A percentile compares a stretch with the other conserved stretches of the same genome.
Evolutionary conservation across 1,140 invertebrate species (phyloP).

Genomic region (Drosophila malerkotliana): DNA sequence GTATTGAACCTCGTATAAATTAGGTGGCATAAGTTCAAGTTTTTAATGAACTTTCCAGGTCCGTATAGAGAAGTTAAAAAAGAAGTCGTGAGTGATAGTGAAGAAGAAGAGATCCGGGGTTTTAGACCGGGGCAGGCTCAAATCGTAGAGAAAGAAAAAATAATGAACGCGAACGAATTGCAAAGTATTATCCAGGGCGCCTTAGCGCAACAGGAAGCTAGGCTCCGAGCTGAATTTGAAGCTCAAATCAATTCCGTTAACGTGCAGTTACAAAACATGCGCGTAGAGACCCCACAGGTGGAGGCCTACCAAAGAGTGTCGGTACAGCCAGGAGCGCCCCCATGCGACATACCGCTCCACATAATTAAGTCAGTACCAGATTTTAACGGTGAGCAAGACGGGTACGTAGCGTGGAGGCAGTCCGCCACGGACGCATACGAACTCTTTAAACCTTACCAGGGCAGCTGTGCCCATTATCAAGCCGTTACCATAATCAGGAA

Average conservation of each 20-base stretch:
- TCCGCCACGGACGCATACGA: conserved; percentile 3
- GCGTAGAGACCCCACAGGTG: too few relatives aligned
- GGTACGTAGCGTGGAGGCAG: not conserved
- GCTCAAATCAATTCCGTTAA: not conserved
- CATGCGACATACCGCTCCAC: conserved; percentile 3
- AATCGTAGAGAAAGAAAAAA: too few relatives aligned
- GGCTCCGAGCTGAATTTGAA: conserved; percentile 1
- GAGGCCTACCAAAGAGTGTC: too few relatives aligned
- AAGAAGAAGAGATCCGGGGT: conserved; percentile 9
- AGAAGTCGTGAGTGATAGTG: conserved; percentile 4
- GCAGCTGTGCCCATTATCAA: conserved; percentile 4
- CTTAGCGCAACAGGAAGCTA: not conserved
- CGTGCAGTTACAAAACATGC: not conserved
- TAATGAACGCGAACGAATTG: too few relatives aligned
- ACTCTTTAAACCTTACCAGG: conserved; percentile 1
- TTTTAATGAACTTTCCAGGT: conserved; percentile 6
- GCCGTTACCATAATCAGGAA: too few relatives aligned
- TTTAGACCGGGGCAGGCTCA: not conserved
- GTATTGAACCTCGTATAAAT: conserved; percentile 9
- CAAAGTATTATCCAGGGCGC: too few relatives aligned
- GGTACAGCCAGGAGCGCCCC: not conserved
- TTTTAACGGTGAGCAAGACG: not conserved
- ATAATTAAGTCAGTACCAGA: not conserved
- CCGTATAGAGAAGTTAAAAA: conserved; percentile 1
- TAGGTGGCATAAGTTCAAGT: conserved; percentile 7